Percentiles rank a stretch among this genome's conserved stretches.
phyloP scores from a whole-genome alignment of 2,113 vertebrate genomes.

The Callospermophilus lateralis region DNA sequence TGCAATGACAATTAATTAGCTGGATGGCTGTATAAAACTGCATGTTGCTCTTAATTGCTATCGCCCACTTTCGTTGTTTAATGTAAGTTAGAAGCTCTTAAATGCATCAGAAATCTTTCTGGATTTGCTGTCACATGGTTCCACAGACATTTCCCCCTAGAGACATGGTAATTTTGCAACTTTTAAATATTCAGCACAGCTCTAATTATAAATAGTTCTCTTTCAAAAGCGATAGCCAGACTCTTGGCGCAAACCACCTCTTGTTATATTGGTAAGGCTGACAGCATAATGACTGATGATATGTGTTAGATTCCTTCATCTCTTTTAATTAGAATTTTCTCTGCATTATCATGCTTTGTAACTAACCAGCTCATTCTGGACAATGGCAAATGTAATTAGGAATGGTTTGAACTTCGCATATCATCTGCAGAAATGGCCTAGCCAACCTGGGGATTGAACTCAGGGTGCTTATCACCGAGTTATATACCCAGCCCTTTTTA shows the following conservation, averaged over 20 bases:
- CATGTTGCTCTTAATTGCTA: constrained; percentile 35
- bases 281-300: constrained; percentile 72
- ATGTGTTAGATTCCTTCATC: constrained; percentile 43
- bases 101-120: constrained; percentile 57
- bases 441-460: neutral
- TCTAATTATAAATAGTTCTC: constrained; percentile 75
- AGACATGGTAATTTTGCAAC: constrained; percentile 69
- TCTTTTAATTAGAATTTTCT: constrained; percentile 76
- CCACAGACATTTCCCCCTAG: constrained; percentile 33
- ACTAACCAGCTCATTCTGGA: constrained; percentile 43
- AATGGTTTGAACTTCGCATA: neutral
- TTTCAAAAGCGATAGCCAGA: constrained; percentile 57
- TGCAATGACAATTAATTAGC: constrained; percentile 52
- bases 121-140: constrained; percentile 41
- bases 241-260: constrained; percentile 48
- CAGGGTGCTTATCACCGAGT: too few relatives aligned
- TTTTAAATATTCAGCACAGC: constrained; percentile 76
- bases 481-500: too few relatives aligned
- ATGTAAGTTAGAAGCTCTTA: constrained; percentile 32
- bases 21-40: neutral
- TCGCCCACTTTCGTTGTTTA: constrained; percentile 45
- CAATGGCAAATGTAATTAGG: constrained; percentile 45
- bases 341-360: constrained; percentile 50
- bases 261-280: constrained; percentile 52
- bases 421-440: neutral